Conservation (phyloP, 2,888 invertebrate genomes). For the Drosophila borealis region DNA sequence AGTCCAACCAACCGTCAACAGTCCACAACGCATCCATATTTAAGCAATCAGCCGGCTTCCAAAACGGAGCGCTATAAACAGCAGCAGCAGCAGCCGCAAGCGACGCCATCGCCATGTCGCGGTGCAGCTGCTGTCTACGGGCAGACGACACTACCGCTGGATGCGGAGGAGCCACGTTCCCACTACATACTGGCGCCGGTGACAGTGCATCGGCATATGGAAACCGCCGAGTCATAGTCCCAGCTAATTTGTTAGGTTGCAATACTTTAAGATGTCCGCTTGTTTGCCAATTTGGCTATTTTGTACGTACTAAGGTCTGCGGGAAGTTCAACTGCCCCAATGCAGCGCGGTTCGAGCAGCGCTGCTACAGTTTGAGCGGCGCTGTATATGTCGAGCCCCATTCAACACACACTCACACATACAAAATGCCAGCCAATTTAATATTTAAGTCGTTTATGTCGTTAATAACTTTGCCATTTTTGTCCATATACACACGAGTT, state of each 20-base stretch:
- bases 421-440: slow-evolving; percentile 67
- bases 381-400: not conserved
- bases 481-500: slow-evolving; percentile 49
- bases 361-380: slow-evolving; percentile 19
- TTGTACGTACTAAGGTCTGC: slow-evolving; percentile 30
- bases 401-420: slow-evolving; percentile 8
- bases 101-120: slow-evolving; percentile 69
- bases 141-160: slow-evolving; percentile 79
- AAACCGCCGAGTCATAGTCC: slow-evolving; percentile 87
- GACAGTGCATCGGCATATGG: slow-evolving; percentile 95
- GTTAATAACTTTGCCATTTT: slow-evolving; percentile 69
- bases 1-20: slow-evolving; percentile 83
- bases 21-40: slow-evolving; percentile 65
- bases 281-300: slow-evolving; percentile 76
- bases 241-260: slow-evolving; percentile 56
- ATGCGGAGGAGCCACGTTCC: slow-evolving; percentile 64
- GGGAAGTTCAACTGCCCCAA: slow-evolving; percentile 67
- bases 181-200: slow-evolving; percentile 93
- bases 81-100: slow-evolving; percentile 38
- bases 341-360: slow-evolving; percentile 13
- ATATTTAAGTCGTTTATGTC: slow-evolving; percentile 54
- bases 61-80: slow-evolving; percentile 79
- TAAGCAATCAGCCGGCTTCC: slow-evolving; percentile 83
- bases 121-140: slow-evolving; percentile 67
- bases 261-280: slow-evolving; percentile 58